Percentiles rank a stretch among this genome's conserved stretches.
phyloP scores from a whole-genome alignment of 2,888 invertebrate species.

The Oasisia sp. region DNA sequence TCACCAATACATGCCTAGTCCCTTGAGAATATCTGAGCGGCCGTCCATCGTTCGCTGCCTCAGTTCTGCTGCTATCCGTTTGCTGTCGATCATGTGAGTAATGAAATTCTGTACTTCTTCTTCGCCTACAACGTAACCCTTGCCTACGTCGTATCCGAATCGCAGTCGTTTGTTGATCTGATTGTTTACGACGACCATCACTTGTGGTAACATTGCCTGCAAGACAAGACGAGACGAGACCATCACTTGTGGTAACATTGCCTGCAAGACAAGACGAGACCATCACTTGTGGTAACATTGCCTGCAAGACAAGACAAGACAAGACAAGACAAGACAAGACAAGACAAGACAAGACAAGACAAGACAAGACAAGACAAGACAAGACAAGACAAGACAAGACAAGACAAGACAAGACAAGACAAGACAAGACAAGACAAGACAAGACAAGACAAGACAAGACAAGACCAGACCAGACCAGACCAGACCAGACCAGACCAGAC shows the following conservation, averaged over 20 bases:
- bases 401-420: too few species aligned
- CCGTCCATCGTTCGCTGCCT: constrained; percentile 49
- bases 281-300: too few species aligned
- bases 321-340: background rate
- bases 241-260: too few species aligned
- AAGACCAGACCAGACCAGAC: too few species aligned
- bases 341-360: too few species aligned
- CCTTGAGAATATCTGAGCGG: constrained; percentile 56
- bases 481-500: too few species aligned
- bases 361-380: too few species aligned
- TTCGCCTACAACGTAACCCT: constrained; percentile 73
- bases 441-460: too few species aligned
- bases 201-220: constrained; percentile 65
- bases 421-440: too few species aligned
- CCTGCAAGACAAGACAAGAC: background rate
- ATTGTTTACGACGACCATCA: constrained; percentile 70
- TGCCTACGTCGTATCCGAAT: constrained; percentile 72
- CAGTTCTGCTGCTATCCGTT: constrained; percentile 57
- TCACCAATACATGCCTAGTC: constrained; percentile 53
- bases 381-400: too few species aligned
- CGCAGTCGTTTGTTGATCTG: constrained; percentile 72
- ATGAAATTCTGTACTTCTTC: constrained; percentile 72
- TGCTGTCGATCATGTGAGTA: constrained; percentile 68
- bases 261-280: too few species aligned
- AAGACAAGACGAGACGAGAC: background rate